Conservation (phyloP, 2,888 invertebrate species). For the Xestoiulus laeticollis region DNA sequence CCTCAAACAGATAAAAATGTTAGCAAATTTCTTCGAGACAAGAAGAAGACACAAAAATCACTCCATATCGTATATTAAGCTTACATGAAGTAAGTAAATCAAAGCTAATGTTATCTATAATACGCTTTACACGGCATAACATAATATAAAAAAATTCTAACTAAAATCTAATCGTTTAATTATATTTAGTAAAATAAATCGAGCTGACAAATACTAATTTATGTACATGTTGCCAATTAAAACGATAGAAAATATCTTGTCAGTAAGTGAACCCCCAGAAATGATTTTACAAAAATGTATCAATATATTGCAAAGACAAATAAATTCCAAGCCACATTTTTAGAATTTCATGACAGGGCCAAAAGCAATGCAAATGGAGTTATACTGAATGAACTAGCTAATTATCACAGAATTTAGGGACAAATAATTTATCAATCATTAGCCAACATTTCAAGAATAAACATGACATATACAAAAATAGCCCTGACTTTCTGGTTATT, state of each 20-base stretch:
- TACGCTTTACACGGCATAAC: not conserved
- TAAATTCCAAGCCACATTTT: not conserved
- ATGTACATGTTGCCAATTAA: not conserved
- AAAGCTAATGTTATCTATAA: constrained; percentile 7
- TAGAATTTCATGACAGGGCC: not conserved
- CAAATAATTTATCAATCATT: not conserved
- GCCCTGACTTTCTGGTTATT: not conserved
- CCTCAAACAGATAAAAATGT: not conserved
- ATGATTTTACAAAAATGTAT: too few species aligned
- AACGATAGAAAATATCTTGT: not conserved
- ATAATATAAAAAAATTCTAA: not conserved
- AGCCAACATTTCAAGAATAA: not conserved
- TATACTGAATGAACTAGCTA: not conserved
- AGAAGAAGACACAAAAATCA: not conserved
- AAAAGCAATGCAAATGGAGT: not conserved
- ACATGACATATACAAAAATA: not conserved
- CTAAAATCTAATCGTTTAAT: not conserved
- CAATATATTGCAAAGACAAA: not conserved
- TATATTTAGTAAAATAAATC: not conserved
- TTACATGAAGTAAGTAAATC: not conserved
- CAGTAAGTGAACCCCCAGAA: not conserved
- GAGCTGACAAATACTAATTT: not conserved
- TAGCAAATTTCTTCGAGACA: not conserved
- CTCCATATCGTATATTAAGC: not conserved
- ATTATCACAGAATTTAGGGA: constrained; percentile 21